A percentile compares a stretch with the other conserved stretches of the same genome.
These are phyloP conservation scores for Eulemur albifrons DNA, from an alignment of 2,797 vertebrate genomes.

Conservation along the genomic window DNA sequence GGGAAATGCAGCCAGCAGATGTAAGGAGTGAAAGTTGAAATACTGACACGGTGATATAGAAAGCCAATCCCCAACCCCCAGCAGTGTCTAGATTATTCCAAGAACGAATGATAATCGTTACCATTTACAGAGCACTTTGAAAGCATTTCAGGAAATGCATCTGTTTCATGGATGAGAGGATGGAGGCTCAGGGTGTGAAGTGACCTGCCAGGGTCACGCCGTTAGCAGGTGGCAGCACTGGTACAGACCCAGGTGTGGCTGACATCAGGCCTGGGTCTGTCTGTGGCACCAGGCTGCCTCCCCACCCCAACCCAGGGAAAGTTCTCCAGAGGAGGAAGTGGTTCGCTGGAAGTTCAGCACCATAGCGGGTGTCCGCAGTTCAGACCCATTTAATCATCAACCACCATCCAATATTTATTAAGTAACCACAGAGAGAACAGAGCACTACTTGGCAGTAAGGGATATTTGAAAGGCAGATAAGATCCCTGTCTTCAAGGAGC, in stretches of 20 bases:
- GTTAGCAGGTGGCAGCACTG: not conserved
- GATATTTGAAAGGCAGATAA: not conserved
- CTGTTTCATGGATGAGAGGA: not conserved
- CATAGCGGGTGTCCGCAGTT: not conserved
- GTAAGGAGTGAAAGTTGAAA: not conserved
- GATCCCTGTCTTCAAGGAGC: constrained; percentile 7
- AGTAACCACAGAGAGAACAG: not conserved
- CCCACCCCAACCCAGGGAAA: not conserved
- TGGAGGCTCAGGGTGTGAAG: not conserved
- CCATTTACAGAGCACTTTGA: not conserved
- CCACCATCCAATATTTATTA: not conserved
- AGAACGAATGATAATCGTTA: not conserved
- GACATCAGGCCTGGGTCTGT: not conserved
- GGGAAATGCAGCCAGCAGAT: not conserved
- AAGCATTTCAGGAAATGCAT: not conserved
- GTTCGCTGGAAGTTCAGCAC: not conserved
- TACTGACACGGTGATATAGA: not conserved
- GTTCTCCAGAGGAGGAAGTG: not conserved
- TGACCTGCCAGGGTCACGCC: not conserved
- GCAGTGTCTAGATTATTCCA: not conserved
- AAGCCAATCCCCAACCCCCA: not conserved
- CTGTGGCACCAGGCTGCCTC: not conserved
- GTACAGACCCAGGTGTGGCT: not conserved
- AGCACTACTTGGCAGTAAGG: not conserved
- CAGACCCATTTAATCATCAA: constrained; percentile 42